phyloP scores from a whole-genome alignment of 2,113 vertebrate species.

The Colossoma macropomum region DNA sequence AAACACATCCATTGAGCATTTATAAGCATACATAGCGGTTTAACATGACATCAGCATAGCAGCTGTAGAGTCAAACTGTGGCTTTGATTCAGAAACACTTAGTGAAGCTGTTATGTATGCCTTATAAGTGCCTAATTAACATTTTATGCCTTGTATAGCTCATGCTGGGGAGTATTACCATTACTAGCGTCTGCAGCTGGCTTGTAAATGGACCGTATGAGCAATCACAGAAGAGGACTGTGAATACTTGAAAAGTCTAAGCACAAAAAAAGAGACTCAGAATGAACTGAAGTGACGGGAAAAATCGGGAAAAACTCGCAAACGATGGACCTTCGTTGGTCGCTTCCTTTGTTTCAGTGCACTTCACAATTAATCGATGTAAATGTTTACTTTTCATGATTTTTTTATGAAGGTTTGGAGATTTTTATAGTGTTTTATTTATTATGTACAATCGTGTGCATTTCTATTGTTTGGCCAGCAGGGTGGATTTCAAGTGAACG shows the following conservation, averaged over 20 bases:
- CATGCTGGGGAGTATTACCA: slow-evolving; percentile 1
- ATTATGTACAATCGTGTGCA: background rate
- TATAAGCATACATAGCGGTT: slow-evolving; percentile 8
- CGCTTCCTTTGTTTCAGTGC: slow-evolving; percentile 1
- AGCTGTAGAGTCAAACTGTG: background rate
- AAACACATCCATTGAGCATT: background rate
- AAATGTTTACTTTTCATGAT: slow-evolving; percentile 31
- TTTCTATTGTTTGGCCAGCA: background rate
- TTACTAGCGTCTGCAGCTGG: slow-evolving; percentile 25
- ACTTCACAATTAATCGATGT: slow-evolving; percentile 1
- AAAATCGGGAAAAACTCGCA: too few relatives aligned
- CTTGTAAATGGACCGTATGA: background rate
- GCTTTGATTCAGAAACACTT: background rate
- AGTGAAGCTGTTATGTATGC: slow-evolving; percentile 33
- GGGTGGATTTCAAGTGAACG: background rate
- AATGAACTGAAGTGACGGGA: background rate
- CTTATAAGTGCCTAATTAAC: slow-evolving; percentile 17
- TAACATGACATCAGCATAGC: slow-evolving; percentile 3
- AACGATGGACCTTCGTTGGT: background rate
- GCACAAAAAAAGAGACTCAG: slow-evolving; percentile 56
- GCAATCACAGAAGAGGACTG: slow-evolving; percentile 46
- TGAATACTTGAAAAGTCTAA: slow-evolving; percentile 67
- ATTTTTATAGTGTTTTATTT: slow-evolving; percentile 5
- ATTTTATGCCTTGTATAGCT: slow-evolving; percentile 1
- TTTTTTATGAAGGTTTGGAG: background rate